Percentiles rank a stretch among this genome's conserved stretches.
These are phyloP conservation scores for Pseudopleuronectes americanus DNA, from an alignment of 2,797 vertebrate genomes.

Conservation along the genomic window DNA sequence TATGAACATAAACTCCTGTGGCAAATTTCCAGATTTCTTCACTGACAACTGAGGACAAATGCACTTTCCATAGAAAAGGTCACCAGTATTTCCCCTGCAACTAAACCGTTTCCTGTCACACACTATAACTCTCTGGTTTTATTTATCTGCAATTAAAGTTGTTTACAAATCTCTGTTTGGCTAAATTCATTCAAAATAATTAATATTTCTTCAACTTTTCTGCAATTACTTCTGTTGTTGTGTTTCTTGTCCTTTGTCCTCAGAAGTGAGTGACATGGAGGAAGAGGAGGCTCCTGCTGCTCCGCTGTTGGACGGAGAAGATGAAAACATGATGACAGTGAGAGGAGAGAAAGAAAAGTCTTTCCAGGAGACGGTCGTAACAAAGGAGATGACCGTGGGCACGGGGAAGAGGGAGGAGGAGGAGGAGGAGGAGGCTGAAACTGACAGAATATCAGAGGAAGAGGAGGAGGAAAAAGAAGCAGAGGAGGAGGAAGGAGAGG, in stretches of 20 bases:
- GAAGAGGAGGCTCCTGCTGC: constrained; percentile 20
- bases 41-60: too few relatives aligned
- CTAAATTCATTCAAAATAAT: too few relatives aligned
- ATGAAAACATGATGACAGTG: not conserved
- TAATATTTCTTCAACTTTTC: too few relatives aligned
- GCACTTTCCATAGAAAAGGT: too few relatives aligned
- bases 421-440: not conserved
- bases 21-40: too few relatives aligned
- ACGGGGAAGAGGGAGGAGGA: not conserved
- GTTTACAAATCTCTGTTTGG: too few relatives aligned
- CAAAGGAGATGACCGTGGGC: not conserved
- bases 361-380: constrained; percentile 2
- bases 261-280: constrained; percentile 48
- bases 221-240: too few relatives aligned
- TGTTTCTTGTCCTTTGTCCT: not conserved
- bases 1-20: too few relatives aligned
- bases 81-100: too few relatives aligned
- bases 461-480: not conserved
- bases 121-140: too few relatives aligned
- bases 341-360: not conserved
- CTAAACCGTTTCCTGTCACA: too few relatives aligned
- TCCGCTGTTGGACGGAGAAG: not conserved
- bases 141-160: too few relatives aligned
- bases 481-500: not conserved
- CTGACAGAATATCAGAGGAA: not conserved